Evolutionary conservation across 2,888 invertebrate genomes (phyloP).

Genomic region (Cerceris ruficornis): DNA sequence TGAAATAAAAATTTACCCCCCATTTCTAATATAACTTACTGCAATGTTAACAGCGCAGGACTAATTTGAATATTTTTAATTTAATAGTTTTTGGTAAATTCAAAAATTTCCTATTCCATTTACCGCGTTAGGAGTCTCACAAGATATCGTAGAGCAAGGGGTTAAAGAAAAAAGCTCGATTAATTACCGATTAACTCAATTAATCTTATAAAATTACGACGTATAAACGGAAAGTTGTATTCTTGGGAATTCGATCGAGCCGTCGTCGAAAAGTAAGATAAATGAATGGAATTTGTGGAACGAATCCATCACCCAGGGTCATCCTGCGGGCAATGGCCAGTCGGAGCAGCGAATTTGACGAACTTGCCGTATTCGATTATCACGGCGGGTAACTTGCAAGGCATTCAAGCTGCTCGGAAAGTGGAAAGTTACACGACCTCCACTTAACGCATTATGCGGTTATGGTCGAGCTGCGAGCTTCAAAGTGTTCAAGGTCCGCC

Average conservation of each 20-base stretch:
- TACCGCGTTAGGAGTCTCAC: no score
- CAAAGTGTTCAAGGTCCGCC: slow-evolving; percentile 52
- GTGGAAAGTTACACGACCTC: slow-evolving; percentile 65
- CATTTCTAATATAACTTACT: no score
- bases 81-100: no score
- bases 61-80: no score
- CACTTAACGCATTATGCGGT: slow-evolving; percentile 63
- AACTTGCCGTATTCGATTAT: slow-evolving; percentile 65
- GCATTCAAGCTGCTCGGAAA: slow-evolving; percentile 60
- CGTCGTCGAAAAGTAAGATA: slow-evolving; percentile 6
- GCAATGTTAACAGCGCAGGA: no score
- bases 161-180: no score
- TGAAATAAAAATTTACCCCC: no score
- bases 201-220: no score
- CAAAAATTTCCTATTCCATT: no score
- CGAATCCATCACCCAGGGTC: slow-evolving; percentile 19
- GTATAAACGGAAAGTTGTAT: no score
- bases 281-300: slow-evolving; percentile 35
- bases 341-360: slow-evolving; percentile 59
- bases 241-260: slow-evolving; percentile 3
- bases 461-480: slow-evolving; percentile 45
- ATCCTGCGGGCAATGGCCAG: slow-evolving; percentile 42
- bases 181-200: no score
- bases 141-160: no score
- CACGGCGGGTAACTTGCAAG: slow-evolving; percentile 55